These are phyloP conservation scores for Zosterops lateralis DNA, from an alignment of 2,113 vertebrate species.

Conservation along the genomic window DNA sequence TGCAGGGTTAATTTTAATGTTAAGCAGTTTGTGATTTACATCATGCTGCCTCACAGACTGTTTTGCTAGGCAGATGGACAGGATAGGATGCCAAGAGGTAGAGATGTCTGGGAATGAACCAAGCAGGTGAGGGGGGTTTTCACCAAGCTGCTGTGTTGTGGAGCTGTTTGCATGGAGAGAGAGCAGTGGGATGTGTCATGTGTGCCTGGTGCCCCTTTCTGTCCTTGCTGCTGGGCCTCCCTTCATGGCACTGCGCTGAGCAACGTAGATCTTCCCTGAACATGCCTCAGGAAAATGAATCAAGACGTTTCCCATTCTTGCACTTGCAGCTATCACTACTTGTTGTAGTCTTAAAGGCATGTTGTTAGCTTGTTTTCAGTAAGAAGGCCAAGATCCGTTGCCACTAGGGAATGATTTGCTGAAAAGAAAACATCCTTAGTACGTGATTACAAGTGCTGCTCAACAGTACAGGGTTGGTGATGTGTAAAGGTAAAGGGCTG, in stretches of 20 bases:
- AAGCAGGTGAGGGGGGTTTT: not conserved
- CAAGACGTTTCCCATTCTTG: rapidly evolving
- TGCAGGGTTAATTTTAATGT: not conserved
- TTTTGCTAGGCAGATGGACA: not conserved
- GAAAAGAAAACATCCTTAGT: not conserved
- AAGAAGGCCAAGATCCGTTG: not conserved
- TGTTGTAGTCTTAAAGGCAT: not conserved
- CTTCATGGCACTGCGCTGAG: not conserved
- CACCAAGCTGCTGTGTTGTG: not conserved
- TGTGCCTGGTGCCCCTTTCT: not conserved
- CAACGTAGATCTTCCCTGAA: not conserved
- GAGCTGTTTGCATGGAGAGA: not conserved
- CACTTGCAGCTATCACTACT: not conserved
- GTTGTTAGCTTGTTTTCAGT: not conserved
- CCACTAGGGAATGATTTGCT: not conserved
- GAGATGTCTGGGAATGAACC: not conserved
- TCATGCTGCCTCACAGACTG: not conserved
- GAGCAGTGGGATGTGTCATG: not conserved
- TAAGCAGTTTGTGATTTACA: not conserved
- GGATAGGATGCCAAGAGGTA: not conserved
- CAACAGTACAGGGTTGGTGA: not conserved
- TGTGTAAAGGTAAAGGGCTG: not conserved
- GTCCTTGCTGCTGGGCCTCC: not conserved
- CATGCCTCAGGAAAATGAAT: not conserved
- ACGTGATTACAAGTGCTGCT: not conserved